These are phyloP conservation scores for Lateolabrax maculatus DNA, from an alignment of 2,797 vertebrate species.

Conservation along the genomic window DNA sequence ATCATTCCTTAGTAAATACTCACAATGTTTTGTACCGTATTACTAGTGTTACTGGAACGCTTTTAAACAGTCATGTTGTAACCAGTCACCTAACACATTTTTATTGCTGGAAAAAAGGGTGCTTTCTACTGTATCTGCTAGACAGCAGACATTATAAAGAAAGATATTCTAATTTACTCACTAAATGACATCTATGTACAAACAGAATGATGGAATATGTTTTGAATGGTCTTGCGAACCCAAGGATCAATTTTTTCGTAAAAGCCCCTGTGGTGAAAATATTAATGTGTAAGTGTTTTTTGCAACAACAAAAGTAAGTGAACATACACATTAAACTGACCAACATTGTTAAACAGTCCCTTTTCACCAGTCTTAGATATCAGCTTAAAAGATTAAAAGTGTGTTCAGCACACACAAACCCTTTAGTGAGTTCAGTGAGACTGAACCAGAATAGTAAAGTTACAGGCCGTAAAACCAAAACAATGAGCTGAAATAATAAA, in stretches of 20 bases:
- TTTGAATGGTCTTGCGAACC: background rate
- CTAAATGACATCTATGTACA: background rate
- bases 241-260: background rate
- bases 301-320: too few relatives aligned
- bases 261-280: background rate
- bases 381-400: too few relatives aligned
- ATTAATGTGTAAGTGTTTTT: background rate
- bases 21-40: constrained; percentile 32
- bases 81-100: background rate
- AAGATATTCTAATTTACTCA: background rate
- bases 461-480: too few relatives aligned
- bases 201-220: background rate
- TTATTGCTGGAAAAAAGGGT: background rate
- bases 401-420: too few relatives aligned
- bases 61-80: background rate
- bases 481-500: too few relatives aligned
- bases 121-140: too few relatives aligned
- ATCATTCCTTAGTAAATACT: constrained; percentile 31
- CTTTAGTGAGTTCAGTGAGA: too few relatives aligned
- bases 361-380: too few relatives aligned
- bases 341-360: too few relatives aligned
- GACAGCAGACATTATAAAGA: background rate
- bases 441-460: too few relatives aligned
- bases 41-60: constrained; percentile 31
- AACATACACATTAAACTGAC: too few relatives aligned